phyloP scores from a whole-genome alignment of 2,113 vertebrate species.

The Callionymus lyra region DNA sequence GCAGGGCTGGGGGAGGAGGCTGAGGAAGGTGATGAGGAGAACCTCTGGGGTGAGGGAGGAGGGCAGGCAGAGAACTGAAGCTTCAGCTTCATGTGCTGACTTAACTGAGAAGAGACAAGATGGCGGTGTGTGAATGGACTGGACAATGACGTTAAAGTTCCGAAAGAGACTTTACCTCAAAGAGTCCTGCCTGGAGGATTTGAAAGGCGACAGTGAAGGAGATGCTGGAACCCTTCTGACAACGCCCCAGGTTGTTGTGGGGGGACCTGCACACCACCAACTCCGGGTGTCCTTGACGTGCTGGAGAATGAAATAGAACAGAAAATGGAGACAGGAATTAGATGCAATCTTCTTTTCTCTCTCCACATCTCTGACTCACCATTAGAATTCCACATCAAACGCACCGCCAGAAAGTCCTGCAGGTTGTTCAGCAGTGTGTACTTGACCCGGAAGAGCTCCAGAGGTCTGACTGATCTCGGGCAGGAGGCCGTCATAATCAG shows the following conservation, averaged over 20 bases:
- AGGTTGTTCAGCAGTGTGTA: constrained; percentile 89
- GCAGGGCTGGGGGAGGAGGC: constrained; percentile 86
- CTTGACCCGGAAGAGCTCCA: constrained; percentile 78
- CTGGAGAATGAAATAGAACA: constrained; percentile 27
- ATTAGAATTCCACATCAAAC: constrained; percentile 86
- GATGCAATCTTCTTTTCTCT: neutral
- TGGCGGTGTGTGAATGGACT: neutral
- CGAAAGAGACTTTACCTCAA: constrained; percentile 69
- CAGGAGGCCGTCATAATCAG: constrained; percentile 92
- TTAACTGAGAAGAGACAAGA: constrained; percentile 61
- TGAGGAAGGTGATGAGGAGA: constrained; percentile 4
- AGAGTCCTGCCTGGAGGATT: constrained; percentile 77
- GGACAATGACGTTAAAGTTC: neutral
- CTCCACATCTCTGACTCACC: constrained; percentile 36
- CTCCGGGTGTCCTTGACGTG: constrained; percentile 44
- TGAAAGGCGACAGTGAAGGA: constrained; percentile 85
- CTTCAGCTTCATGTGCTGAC: constrained; percentile 92
- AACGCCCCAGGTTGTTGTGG: constrained; percentile 78
- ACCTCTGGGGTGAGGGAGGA: constrained; percentile 69
- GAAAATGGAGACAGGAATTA: neutral
- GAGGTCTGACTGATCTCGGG: constrained; percentile 71
- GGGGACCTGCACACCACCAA: constrained; percentile 63
- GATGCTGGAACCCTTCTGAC: constrained; percentile 78
- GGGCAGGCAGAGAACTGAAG: constrained; percentile 86
- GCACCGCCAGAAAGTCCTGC: constrained; percentile 87